These are phyloP conservation scores for Micromesistius poutassou DNA, from an alignment of 2,797 vertebrate genomes.

Conservation along the genomic window DNA sequence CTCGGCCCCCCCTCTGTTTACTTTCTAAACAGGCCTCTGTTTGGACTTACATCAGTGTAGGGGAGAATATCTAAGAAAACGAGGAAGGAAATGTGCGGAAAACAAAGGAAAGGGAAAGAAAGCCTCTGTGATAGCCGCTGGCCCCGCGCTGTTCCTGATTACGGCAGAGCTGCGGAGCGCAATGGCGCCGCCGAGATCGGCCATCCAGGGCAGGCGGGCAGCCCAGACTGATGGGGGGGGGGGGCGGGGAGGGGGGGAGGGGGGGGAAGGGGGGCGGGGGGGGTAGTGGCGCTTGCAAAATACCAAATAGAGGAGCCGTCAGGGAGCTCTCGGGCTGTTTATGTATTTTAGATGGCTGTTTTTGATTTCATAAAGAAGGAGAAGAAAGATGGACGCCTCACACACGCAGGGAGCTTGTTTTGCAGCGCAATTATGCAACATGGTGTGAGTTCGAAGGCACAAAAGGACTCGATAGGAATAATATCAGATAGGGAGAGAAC, in stretches of 20 bases:
- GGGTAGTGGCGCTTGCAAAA: slow-evolving; percentile 67
- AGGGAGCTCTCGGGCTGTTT: slow-evolving; percentile 64
- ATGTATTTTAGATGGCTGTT: slow-evolving; percentile 73
- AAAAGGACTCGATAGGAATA: not conserved
- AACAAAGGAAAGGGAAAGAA: slow-evolving; percentile 84
- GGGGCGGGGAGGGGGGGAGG: too few relatives aligned
- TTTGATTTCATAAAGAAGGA: slow-evolving; percentile 66
- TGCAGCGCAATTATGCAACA: slow-evolving; percentile 43
- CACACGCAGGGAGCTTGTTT: slow-evolving; percentile 51
- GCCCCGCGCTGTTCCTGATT: slow-evolving; percentile 78
- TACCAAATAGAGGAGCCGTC: slow-evolving; percentile 62
- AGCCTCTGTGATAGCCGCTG: slow-evolving; percentile 76
- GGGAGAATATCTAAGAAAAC: slow-evolving; percentile 83
- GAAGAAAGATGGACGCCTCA: slow-evolving; percentile 59
- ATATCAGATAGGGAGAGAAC: not conserved
- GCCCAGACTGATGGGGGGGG: slow-evolving; percentile 64
- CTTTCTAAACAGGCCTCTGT: slow-evolving; percentile 81
- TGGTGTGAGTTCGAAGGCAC: slow-evolving; percentile 30
- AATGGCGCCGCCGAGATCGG: slow-evolving; percentile 79
- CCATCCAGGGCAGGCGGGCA: slow-evolving; percentile 71
- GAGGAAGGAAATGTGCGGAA: slow-evolving; percentile 83
- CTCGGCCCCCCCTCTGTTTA: slow-evolving; percentile 64
- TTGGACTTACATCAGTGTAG: slow-evolving; percentile 81
- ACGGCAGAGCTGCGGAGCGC: slow-evolving; percentile 64
- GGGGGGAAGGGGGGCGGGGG: slow-evolving; percentile 36